Conservation (phyloP, 1,140 invertebrate species). For the Bemisia tabaci region DNA sequence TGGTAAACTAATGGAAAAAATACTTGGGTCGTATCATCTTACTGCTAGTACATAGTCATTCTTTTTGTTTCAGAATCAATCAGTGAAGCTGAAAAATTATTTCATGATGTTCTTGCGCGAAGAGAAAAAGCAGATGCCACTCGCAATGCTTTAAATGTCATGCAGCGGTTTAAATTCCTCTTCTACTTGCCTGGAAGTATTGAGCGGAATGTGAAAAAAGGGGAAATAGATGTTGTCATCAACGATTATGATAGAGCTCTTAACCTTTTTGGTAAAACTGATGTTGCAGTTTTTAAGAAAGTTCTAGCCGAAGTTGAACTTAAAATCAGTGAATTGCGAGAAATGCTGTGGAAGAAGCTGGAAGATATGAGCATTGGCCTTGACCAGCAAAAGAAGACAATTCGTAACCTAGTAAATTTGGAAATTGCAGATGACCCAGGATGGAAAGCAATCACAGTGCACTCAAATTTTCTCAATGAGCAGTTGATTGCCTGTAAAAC, state of each 20-base stretch:
- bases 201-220: conserved; percentile 82
- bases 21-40: no score
- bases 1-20: no score
- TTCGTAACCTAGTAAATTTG: conserved; percentile 48
- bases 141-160: conserved; percentile 80
- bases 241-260: conserved; percentile 95
- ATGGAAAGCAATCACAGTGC: conserved; percentile 79
- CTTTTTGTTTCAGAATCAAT: conserved; percentile 56
- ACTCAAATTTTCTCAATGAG: conserved; percentile 56
- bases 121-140: conserved; percentile 93
- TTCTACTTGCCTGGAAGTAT: conserved; percentile 92
- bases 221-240: conserved; percentile 93
- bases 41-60: no score
- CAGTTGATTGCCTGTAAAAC: conserved; percentile 42
- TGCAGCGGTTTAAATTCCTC: conserved; percentile 81
- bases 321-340: conserved; percentile 65
- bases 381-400: conserved; percentile 87
- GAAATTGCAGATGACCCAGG: conserved; percentile 68
- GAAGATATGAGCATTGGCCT: conserved; percentile 75
- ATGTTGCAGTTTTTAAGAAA: conserved; percentile 73
- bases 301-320: conserved; percentile 83
- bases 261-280: conserved; percentile 89
- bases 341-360: conserved; percentile 66
- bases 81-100: conserved; percentile 80
- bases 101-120: conserved; percentile 82